Evolutionary conservation across 1,140 invertebrate species (phyloP).

Genomic region (Calephelis nemesis): DNA sequence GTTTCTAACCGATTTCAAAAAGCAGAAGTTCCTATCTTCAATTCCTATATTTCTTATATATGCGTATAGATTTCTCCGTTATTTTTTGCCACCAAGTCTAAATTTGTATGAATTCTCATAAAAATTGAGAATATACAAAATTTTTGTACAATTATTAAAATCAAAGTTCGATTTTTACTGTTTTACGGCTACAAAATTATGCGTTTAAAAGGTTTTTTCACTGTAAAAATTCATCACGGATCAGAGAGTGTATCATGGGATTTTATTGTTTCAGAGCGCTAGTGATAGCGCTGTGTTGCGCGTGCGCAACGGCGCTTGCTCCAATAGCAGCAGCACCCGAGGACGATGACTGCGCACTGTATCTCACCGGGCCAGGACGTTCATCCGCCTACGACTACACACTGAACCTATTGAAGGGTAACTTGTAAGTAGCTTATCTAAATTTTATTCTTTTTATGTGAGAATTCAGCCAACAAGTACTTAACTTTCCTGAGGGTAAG

Average conservation of each 20-base stretch:
- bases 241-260: neutral
- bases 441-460: neutral
- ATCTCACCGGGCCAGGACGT: constrained; percentile 85
- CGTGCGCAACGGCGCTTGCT: constrained; percentile 45
- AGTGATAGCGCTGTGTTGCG: constrained; percentile 56
- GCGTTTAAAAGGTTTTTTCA: neutral
- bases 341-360: constrained; percentile 86
- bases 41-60: too few relatives aligned
- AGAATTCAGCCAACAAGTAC: too few relatives aligned
- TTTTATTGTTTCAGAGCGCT: constrained; percentile 55
- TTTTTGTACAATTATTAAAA: too few relatives aligned
- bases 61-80: too few relatives aligned
- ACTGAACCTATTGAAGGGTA: constrained; percentile 87
- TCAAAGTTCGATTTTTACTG: too few relatives aligned
- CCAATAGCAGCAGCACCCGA: constrained; percentile 54
- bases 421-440: constrained; percentile 59
- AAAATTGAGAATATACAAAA: too few relatives aligned
- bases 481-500: too few relatives aligned
- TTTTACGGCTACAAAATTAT: too few relatives aligned
- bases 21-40: too few relatives aligned
- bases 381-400: constrained; percentile 90
- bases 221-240: neutral
- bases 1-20: too few relatives aligned
- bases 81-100: too few relatives aligned
- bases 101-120: too few relatives aligned